These are phyloP conservation scores for Acronicta psi DNA, from an alignment of 2,888 invertebrate genomes.

Conservation along the genomic window DNA sequence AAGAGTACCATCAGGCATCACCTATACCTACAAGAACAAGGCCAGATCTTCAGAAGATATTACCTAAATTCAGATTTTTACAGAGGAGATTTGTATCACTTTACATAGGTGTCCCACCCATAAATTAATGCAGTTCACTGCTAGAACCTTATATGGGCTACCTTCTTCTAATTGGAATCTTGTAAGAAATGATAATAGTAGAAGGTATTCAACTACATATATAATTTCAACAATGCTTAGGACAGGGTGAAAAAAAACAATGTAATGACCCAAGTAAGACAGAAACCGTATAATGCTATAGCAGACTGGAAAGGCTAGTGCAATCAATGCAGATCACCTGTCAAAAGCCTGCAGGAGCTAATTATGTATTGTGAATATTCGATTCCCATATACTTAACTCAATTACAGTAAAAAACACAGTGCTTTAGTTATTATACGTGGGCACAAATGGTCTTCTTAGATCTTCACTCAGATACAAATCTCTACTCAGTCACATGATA, in stretches of 20 bases:
- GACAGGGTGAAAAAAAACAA: no score
- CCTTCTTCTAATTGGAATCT: constrained; percentile 3
- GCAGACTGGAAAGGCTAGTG: neutral
- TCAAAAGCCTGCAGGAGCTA: neutral
- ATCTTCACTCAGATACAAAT: constrained; percentile 20
- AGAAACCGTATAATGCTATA: neutral
- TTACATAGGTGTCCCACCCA: neutral
- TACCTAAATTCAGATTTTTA: neutral
- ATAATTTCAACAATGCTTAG: no score
- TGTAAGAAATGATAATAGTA: constrained; percentile 9
- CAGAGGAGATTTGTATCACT: neutral
- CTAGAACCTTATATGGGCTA: neutral
- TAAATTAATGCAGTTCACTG: neutral
- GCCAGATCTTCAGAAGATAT: neutral
- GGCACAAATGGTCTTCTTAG: no score
- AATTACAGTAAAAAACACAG: neutral
- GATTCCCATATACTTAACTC: neutral
- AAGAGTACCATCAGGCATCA: no score
- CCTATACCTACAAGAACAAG: no score
- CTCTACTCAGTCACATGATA: constrained; percentile 66
- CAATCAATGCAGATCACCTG: neutral
- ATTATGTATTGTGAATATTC: neutral
- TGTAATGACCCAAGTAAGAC: no score
- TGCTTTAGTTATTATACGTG: neutral
- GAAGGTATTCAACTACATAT: no score